Evolutionary conservation across 1,140 invertebrate genomes (phyloP).

Genomic region (Leucophenga varia): DNA sequence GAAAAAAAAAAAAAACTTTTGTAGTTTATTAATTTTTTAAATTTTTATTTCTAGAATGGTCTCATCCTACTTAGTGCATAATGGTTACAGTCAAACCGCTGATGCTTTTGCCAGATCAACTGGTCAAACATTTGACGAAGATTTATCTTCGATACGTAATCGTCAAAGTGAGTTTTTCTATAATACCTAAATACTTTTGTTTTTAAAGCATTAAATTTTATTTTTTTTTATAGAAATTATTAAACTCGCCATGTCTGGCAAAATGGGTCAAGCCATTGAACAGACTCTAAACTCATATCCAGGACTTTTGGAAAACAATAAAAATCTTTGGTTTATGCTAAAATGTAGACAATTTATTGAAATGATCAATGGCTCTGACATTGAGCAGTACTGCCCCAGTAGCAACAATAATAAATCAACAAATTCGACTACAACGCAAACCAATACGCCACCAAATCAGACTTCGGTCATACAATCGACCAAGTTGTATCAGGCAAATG

Average conservation of each 20-base stretch:
- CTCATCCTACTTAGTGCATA: slow-evolving; percentile 95
- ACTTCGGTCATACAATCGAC: slow-evolving; percentile 76
- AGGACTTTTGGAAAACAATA: slow-evolving; percentile 83
- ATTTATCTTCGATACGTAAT: slow-evolving; percentile 93
- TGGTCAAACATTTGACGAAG: slow-evolving; percentile 87
- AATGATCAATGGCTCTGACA: slow-evolving; percentile 84
- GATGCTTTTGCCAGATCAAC: slow-evolving; percentile 94
- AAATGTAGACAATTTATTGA: slow-evolving; percentile 98
- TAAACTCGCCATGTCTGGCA: slow-evolving; percentile 85
- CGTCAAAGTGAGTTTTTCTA: slow-evolving; percentile 81
- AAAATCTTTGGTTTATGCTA: slow-evolving; percentile 89
- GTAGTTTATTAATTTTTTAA: slow-evolving; percentile 5
- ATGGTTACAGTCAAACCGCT: slow-evolving; percentile 94
- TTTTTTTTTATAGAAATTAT: slow-evolving; percentile 77
- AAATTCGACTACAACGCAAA: slow-evolving; percentile 40
- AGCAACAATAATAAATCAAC: slow-evolving; percentile 55
- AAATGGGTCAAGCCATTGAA: slow-evolving; percentile 94
- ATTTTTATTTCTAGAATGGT: slow-evolving; percentile 77
- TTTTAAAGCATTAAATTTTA: slow-evolving; percentile 1
- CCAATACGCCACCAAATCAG: slow-evolving; percentile 59
- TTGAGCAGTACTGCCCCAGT: slow-evolving; percentile 58
- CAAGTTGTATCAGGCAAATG: slow-evolving; percentile 64
- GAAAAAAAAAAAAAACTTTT: slow-evolving; percentile 23
- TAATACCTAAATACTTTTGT: neutral
- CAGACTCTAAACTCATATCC: slow-evolving; percentile 86